Evolutionary conservation across 2,888 invertebrate genomes (phyloP), one percentile per base, ranked within the genome.

Genomic region (Euplexia lucipara): DNA sequence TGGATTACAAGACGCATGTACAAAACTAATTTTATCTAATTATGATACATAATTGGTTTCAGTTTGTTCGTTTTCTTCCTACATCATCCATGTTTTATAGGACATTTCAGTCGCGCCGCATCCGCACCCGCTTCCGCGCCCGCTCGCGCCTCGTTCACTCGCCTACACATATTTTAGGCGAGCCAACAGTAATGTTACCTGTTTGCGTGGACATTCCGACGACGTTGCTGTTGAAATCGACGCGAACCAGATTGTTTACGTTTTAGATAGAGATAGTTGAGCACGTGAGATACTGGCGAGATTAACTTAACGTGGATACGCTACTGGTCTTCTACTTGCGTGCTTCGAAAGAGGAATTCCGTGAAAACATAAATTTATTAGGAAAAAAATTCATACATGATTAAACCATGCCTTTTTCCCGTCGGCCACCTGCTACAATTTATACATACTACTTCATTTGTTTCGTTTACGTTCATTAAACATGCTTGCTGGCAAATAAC

Each of bases 161-260:
- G 68, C 70, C 75, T 67, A 76, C 69, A 78, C 66, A 84, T 86
- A 83, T 80, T 86, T 87, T 87, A 86, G 86, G 76, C 80, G 83
- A 83, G 84, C 83, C 82, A 81, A 81, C 83, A 82, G 84, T 87
- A 88, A 83, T 79, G 83, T 81, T 80, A 82, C 86, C 84, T 82
- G 86, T 83, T 83, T 70, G 82, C 75, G 81, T 78, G 85, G 84
- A 86, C 87, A 86, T 86, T 86, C 86, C 84, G 81, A 75, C 75
- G 75, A 85, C 85, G 86, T 81, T 71, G 79, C 90, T 90, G 91
- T 92, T 90, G 93, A 93, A 93, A 94, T 88, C 91, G 83, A 88
- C 92, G 85, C 88, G 82, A 86, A 90, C 91, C 90, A 91, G 92
- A 92, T 93, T 93, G 93, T 94, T 93, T 94, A 93, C 92, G 91